phyloP scores from a whole-genome alignment of 1,140 invertebrate genomes.

The Apis florea region DNA sequence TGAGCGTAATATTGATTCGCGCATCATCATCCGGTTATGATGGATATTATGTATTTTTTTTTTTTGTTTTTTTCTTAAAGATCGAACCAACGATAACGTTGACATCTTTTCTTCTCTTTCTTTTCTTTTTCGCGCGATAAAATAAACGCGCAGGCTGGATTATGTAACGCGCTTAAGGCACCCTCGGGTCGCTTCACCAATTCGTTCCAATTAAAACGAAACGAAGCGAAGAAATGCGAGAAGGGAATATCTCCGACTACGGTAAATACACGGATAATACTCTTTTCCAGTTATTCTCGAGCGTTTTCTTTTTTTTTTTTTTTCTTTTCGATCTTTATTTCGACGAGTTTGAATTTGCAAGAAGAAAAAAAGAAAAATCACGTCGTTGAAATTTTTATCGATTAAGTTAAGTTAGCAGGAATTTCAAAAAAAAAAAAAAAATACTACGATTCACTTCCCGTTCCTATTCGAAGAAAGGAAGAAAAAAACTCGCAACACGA shows the following conservation, averaged over 20 bases:
- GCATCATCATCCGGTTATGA: neutral
- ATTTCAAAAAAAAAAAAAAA: too few species aligned
- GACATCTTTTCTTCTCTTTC: neutral
- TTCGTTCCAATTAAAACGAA: neutral
- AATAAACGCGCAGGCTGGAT: neutral
- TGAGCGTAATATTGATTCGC: neutral
- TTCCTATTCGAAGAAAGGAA: neutral
- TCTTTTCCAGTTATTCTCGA: constrained; percentile 1
- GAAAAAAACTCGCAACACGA: neutral
- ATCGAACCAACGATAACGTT: too few species aligned
- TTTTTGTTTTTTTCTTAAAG: neutral
- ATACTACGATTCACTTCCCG: too few species aligned
- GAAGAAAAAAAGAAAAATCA: too few species aligned
- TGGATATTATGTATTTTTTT: neutral
- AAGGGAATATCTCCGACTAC: neutral
- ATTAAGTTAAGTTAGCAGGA: too few species aligned
- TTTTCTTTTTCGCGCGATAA: neutral
- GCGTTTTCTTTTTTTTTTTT: neutral
- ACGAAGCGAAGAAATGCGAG: neutral
- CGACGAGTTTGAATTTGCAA: too few species aligned
- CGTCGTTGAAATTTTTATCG: too few species aligned
- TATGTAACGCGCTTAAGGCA: neutral
- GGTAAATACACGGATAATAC: neutral
- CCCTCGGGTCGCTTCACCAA: neutral
- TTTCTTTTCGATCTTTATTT: neutral